These are phyloP conservation scores for Ochlodes sylvanus DNA, from an alignment of 2,888 invertebrate species.

Conservation along the genomic window DNA sequence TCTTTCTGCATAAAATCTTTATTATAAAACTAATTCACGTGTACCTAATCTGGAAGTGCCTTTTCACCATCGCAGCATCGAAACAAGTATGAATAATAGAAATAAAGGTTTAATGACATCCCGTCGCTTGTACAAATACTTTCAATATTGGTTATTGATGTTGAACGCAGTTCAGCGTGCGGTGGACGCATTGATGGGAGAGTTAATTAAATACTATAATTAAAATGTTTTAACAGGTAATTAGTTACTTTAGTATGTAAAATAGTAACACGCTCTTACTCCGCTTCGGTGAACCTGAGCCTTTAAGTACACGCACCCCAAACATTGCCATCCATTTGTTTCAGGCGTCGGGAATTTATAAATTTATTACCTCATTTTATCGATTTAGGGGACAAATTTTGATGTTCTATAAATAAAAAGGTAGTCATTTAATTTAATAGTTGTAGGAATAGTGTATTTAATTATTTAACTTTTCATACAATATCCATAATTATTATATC, in stretches of 20 bases:
- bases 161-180: slow-evolving; percentile 1
- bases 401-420: too few relatives aligned
- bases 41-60: slow-evolving; percentile 2
- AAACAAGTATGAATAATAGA: slow-evolving; percentile 28
- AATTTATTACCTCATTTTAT: too few relatives aligned
- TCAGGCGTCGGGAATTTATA: too few relatives aligned
- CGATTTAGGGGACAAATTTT: too few relatives aligned
- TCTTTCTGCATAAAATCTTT: too few relatives aligned
- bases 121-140: slow-evolving; percentile 17
- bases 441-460: too few relatives aligned
- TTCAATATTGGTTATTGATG: slow-evolving; percentile 12
- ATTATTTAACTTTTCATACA: too few relatives aligned
- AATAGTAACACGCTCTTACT: not conserved
- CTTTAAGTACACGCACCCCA: too few relatives aligned
- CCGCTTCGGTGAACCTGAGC: too few relatives aligned
- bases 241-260: slow-evolving; percentile 10
- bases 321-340: too few relatives aligned
- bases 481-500: too few relatives aligned
- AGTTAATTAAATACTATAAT: slow-evolving; percentile 19
- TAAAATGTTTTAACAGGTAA: slow-evolving; percentile 18
- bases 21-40: not conserved
- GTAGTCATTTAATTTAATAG: too few relatives aligned
- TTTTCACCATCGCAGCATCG: not conserved
- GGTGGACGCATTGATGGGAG: slow-evolving; percentile 6
- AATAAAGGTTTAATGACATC: slow-evolving; percentile 24